Percentiles rank a stretch among this genome's conserved stretches.
These are phyloP conservation scores for Himalopsyche anomala DNA, from an alignment of 2,888 invertebrate genomes.

Conservation along the genomic window DNA sequence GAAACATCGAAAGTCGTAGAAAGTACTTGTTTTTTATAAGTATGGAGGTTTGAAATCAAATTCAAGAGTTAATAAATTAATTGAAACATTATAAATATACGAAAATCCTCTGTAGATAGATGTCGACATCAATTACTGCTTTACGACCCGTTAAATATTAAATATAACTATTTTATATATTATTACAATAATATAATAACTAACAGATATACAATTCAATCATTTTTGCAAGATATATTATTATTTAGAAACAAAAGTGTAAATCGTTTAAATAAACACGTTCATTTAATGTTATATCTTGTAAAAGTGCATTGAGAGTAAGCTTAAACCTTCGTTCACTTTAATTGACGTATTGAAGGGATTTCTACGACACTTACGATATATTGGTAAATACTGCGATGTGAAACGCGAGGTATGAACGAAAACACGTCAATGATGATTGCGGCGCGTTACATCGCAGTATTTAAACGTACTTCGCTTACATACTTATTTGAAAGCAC, in stretches of 20 bases:
- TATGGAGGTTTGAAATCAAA: too few species aligned
- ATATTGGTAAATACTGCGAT: conserved; percentile 17
- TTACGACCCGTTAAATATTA: conserved; percentile 29
- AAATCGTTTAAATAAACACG: too few species aligned
- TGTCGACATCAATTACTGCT: background rate
- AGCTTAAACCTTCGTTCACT: background rate
- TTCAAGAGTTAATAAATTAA: background rate
- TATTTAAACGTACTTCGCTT: background rate
- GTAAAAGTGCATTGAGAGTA: background rate
- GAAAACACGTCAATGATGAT: background rate
- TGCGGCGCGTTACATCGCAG: background rate
- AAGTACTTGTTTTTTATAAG: too few species aligned
- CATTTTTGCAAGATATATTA: too few species aligned
- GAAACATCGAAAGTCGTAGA: too few species aligned
- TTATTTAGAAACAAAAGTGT: too few species aligned
- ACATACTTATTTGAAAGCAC: background rate
- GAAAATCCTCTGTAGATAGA: conserved; percentile 4
- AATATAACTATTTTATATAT: conserved; percentile 25
- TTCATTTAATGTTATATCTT: background rate
- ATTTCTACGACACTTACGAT: conserved; percentile 14
- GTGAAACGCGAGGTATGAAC: background rate
- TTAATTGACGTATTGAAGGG: conserved; percentile 38
- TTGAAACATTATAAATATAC: background rate
- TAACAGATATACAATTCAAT: background rate
- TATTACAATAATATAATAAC: conserved; percentile 12